Base-by-base conservation (phyloP, 2,113 vertebrate genomes). In the Hippocampus guttulatus region DNA sequence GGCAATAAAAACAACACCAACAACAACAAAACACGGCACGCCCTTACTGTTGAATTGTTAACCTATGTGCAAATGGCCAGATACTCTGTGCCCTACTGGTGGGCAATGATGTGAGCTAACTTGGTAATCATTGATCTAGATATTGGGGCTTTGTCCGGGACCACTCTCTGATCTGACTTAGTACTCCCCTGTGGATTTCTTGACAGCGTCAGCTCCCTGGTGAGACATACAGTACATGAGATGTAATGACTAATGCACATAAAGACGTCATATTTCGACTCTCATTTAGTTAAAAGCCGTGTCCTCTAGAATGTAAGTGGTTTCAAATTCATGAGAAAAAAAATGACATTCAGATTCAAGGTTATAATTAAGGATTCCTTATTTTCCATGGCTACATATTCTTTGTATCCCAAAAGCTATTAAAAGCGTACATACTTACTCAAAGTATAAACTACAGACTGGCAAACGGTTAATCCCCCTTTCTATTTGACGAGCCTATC, bases 71-170 rank as follows among this genome's bases (percentile, higher is more conserved):
- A 88, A 75, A 75, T 54, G 58, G 85, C 79, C 80, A 81, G 79
- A 76, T 83, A 70, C 84, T 76, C 76, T 68, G 71, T 72, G 68
- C 75, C 82, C 81, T 73, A 85, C 80, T 51, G 70, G 70, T 80
- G 81, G 81, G 79, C 71, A 81, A 83, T 84, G 83, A 89, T 85
- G 83, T 87, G 78, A 84, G 75, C 84, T 88, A 90, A 91, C 90
- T 81, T 79, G 70, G 84, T 91, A 88, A 90, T 90, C 84, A 91
- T 91, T 88, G 90, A 91, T 90, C 88, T 67, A 23, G 64, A 75
- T 79, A 71, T 78, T 23, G 52, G 74, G 76, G 79, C 86, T 88
- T 90, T 89, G 88, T 89, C 83, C 82, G 78, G 82, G 82, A 78
- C 83, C 72, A 82, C 84, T 86, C 82, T 90, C 81, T 89, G 79